A percentile compares a stretch with the other conserved stretches of the same genome.
phyloP scores from a whole-genome alignment of 2,888 invertebrate species.

The Tetranychus piercei region DNA sequence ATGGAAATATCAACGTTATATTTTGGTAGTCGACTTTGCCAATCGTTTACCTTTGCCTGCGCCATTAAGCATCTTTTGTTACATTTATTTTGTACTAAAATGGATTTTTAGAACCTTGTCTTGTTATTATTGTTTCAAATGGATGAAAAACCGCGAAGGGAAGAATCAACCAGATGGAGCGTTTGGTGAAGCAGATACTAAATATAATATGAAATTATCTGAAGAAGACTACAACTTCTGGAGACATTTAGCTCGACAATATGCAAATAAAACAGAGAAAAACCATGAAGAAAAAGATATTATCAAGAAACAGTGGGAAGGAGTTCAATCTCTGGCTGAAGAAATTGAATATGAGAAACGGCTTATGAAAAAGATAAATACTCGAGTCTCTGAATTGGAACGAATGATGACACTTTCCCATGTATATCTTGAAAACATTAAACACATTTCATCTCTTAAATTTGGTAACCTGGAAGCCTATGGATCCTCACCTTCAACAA shows the following conservation, averaged over 20 bases:
- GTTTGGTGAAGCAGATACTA: not conserved
- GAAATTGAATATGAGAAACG: constrained; percentile 30
- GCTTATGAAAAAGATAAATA: constrained; percentile 29
- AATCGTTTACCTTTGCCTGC: constrained; percentile 32
- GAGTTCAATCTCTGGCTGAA: constrained; percentile 24
- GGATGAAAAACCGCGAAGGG: not conserved
- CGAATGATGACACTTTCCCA: constrained; percentile 28
- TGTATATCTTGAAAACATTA: constrained; percentile 27
- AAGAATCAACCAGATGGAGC: not conserved
- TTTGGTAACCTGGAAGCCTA: constrained; percentile 1
- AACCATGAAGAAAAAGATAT: constrained; percentile 22
- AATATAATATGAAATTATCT: constrained; percentile 14
- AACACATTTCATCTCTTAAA: constrained; percentile 22
- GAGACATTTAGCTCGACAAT: constrained; percentile 26
- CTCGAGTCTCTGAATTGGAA: constrained; percentile 32
- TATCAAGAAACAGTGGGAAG: constrained; percentile 25
- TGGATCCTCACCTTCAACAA: not conserved
- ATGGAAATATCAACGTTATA: constrained; percentile 33
- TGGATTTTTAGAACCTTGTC: constrained; percentile 13
- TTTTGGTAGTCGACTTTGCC: constrained; percentile 31
- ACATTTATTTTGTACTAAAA: constrained; percentile 22
- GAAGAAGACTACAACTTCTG: constrained; percentile 27
- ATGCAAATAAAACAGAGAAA: constrained; percentile 18
- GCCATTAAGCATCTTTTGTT: constrained; percentile 30
- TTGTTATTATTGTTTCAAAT: constrained; percentile 15